Base-by-base conservation (phyloP, 1,140 invertebrate genomes). In the Dysdera silvatica region DNA sequence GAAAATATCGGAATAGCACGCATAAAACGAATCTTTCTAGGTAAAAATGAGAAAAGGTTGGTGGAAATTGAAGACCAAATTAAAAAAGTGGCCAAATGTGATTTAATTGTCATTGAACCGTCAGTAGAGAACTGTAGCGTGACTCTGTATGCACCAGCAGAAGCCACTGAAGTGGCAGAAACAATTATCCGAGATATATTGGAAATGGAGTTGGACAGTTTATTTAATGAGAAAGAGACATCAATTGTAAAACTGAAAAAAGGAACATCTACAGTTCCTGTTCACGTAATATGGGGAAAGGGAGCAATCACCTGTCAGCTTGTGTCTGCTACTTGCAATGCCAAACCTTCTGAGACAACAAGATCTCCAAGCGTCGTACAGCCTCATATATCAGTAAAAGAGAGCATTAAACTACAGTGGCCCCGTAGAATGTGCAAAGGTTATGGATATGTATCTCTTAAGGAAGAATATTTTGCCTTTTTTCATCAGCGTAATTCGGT, bases 21-120 rank as follows among this genome's bases (percentile, higher is more conserved):
- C 16, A 61, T 61, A 29, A 61, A 53, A 41, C 26, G 53, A 18
- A 20, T 52, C 4, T 37, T 59, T n/a, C 29, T 59, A 29, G 56
- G 56, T 26, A 12, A 14, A 29, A 26, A 53, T 53, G 58, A 35
- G 16, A 35, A 32, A 41, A 53, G 53, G 23, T 26, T 61, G 4
- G 32, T 31, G 32, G n/a, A 12, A 3, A 53, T 61, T 16, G 35
- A 37, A 23, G 31, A 61, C n/a, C 24, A 43, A 7, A 20, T 61
- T 29, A 61, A 31, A 43, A 31, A 31, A 16, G 47, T 52, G 26
- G 28, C 20, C 24, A 43, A 43, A 1, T 47, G 48, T 33, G 49
- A 61, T 40, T 31, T 52, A 6, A 45, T 61, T n/a, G 52, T 49
- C n/a, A 5, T 61, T 5, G 48, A 52, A 32, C 24, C 31, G 32